Conservation (phyloP, 1,140 invertebrate species). For the Carposina sasakii region DNA sequence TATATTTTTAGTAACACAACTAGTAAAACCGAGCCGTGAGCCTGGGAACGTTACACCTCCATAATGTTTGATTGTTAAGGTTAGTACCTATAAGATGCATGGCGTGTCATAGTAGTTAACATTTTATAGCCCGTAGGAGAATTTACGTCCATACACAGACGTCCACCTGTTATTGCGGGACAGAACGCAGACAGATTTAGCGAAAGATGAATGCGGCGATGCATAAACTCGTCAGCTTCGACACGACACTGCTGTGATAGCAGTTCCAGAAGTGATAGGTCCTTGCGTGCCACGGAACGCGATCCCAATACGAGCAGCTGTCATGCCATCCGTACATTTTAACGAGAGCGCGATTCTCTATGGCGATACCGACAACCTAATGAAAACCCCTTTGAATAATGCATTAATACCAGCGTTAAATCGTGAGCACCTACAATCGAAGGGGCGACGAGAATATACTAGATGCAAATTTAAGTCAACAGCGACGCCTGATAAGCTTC, state of each 20-base stretch:
- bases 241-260: constrained; percentile 17
- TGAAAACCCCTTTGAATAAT: constrained; percentile 71
- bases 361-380: constrained; percentile 65
- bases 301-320: constrained; percentile 56
- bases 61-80: constrained; percentile 14
- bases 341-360: constrained; percentile 64
- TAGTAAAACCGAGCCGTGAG: constrained; percentile 6
- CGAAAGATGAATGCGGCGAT: constrained; percentile 13
- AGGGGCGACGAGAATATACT: constrained; percentile 56
- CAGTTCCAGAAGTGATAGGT: constrained; percentile 31
- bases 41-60: constrained; percentile 7
- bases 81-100: too few species aligned
- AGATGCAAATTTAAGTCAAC: constrained; percentile 67
- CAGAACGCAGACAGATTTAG: constrained; percentile 7
- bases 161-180: constrained; percentile 10
- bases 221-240: constrained; percentile 9
- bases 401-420: constrained; percentile 71
- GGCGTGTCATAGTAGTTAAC: constrained; percentile 13
- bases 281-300: constrained; percentile 40
- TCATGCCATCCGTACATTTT: constrained; percentile 70
- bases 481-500: constrained; percentile 58
- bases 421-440: constrained; percentile 66
- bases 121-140: constrained; percentile 17
- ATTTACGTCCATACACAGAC: constrained; percentile 13
- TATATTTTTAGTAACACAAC: too few species aligned